Evolutionary conservation across 2,113 vertebrate genomes (phyloP).

Genomic region (Nicator chloris): DNA sequence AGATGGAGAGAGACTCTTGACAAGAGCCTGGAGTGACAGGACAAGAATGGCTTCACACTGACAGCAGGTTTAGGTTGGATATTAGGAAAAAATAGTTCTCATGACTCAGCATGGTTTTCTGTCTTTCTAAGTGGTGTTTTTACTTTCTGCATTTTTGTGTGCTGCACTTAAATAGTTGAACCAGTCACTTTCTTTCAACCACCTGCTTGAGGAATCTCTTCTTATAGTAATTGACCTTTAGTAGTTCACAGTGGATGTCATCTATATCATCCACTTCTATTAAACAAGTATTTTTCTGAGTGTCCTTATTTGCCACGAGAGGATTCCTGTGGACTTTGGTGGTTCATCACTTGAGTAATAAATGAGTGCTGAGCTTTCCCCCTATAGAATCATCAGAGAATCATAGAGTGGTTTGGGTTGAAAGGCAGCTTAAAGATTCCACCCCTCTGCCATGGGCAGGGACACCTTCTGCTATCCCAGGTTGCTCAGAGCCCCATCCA

Average conservation of each 20-base stretch:
- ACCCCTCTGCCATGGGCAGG: not conserved
- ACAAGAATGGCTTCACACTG: not conserved
- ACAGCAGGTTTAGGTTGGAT: not conserved
- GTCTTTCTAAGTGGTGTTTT: not conserved
- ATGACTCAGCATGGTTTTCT: not conserved
- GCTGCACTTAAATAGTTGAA: not conserved
- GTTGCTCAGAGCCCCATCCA: not conserved
- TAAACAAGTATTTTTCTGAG: not conserved
- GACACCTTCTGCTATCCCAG: not conserved
- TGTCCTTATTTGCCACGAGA: not conserved
- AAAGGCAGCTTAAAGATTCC: not conserved
- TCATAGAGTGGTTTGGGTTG: not conserved
- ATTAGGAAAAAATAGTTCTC: not conserved
- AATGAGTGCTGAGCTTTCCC: not conserved
- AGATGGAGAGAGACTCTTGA: not conserved
- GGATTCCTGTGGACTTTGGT: not conserved
- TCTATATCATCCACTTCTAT: not conserved
- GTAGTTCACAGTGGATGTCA: not conserved
- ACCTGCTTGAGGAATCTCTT: not conserved
- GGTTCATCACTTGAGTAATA: not conserved
- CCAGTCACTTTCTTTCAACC: not conserved
- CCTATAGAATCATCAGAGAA: not conserved
- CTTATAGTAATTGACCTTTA: not conserved
- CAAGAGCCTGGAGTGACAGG: not conserved
- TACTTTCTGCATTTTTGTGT: not conserved